Conservation (phyloP, 2,888 invertebrate genomes). For the Timema podura region DNA sequence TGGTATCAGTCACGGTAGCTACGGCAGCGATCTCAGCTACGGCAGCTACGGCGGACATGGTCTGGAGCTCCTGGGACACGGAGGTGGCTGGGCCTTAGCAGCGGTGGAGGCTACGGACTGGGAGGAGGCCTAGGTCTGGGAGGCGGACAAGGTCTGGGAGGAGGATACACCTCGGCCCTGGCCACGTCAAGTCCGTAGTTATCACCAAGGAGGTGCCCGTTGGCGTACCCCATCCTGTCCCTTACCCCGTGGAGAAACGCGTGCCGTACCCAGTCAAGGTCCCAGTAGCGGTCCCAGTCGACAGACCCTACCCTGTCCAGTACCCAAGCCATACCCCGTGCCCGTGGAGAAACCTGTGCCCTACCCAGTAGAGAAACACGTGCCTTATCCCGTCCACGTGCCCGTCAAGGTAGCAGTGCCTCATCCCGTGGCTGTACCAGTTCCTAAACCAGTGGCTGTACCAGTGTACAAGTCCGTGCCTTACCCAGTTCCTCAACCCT, state of each 20-base stretch:
- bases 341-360: slow-evolving; percentile 37
- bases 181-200: slow-evolving; percentile 27
- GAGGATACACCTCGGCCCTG: slow-evolving; percentile 15
- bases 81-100: not conserved
- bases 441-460: slow-evolving; percentile 39
- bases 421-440: slow-evolving; percentile 49
- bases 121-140: not conserved
- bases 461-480: slow-evolving; percentile 32
- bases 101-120: not conserved
- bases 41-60: no score
- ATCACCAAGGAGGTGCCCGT: slow-evolving; percentile 29
- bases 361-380: slow-evolving; percentile 46
- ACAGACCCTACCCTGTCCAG: slow-evolving; percentile 42
- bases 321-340: slow-evolving; percentile 50
- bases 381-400: slow-evolving; percentile 39
- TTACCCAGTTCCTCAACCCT: slow-evolving; percentile 18
- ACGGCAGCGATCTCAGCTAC: no score
- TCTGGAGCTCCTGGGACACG: not conserved
- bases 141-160: slow-evolving; percentile 20
- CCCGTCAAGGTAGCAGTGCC: slow-evolving; percentile 57
- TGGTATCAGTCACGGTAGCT: not conserved
- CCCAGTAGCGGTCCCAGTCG: slow-evolving; percentile 52
- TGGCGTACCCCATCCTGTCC: slow-evolving; percentile 42
- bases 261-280: slow-evolving; percentile 43
- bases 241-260: slow-evolving; percentile 41